Base-by-base conservation (phyloP, 2,797 vertebrate genomes). In the Neoniphon sammara region DNA sequence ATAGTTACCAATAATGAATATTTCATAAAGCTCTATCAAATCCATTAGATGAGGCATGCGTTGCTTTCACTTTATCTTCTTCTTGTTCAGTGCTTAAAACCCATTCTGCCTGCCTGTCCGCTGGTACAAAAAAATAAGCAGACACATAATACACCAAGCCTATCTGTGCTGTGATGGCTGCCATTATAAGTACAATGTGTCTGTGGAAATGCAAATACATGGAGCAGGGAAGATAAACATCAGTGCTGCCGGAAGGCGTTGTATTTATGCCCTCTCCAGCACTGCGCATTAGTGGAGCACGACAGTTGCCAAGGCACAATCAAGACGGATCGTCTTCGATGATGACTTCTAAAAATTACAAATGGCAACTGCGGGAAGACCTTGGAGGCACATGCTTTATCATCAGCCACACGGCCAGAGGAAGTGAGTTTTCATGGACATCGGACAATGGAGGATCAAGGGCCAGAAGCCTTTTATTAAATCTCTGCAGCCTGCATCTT, bases 321-420 rank as follows among this genome's bases (percentile, higher is more conserved):
- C 92, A 94, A 93, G 93, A 95, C 75, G 20, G 87, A 94, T 94
- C 42, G 72, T 88, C 67, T 78, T 84, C 69, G 60, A 91, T 89
- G 85, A 91, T 89, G 89, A 90, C 85, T 88, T 91, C 81, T 84
- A 93, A 93, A 94, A 93, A 92, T 92, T 90, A 92, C 90, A 92
- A 92, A 93, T 89, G 88, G 89, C 82, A 87, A 81, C 73, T 80
- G 83, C 39, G 39, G 82, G 79, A 80, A 77, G 86, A 87, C 85
- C 91, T 89, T 8, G 78, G 60, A 71, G 87, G 81, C 85, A 72
- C 66, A 58, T 18, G 30, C 85, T 91, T 87, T 70, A 88, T 92
- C 89, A 90, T 87, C 86, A 83, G 84, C 85, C 70, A 56, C 52
- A 44, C 50, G 25, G 66, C 77, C 76, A 83, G 80, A 81, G 77